Evolutionary conservation across 2,113 vertebrate genomes (phyloP), one percentile per base, ranked within the genome.

Genomic region (Meriones unguiculatus): DNA sequence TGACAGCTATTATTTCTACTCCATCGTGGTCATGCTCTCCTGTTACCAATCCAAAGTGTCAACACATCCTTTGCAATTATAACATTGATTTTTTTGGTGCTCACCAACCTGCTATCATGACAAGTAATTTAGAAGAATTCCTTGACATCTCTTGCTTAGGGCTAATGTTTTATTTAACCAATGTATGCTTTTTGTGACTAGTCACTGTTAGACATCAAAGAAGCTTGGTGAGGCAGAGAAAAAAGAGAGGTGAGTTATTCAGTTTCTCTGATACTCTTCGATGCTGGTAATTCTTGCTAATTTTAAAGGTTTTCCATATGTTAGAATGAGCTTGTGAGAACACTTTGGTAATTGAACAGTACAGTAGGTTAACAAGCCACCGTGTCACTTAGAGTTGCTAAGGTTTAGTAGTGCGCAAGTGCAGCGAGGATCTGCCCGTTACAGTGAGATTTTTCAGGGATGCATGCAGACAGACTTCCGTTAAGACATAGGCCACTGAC

Each of bases 81-180:
- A 28, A 65, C 41, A 64, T 22, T 78, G 77, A 62, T 50, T 92
- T 94, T 90, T 52, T 87, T 62, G 22, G 28, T 13, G 41, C 30
- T 95, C 22, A 69, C 32, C 50, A 89, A 7, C 28, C 18, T 57
- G 28, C 78, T 93, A 15, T 93, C 28, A 64, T 69, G 54, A 87
- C 54, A 94, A 93, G 65, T 18, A 65, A 93, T 91, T 92, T 92
- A 93, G 75, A 87, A 91, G 77, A 88, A 17, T 77, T 76, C 87
- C 84, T 91, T 78, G 90, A 76, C 65, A n/a, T 93, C 32, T 82
- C 65, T 95, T 95, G 52, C 87, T 90, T 82, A 69, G 90, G 30
- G 76, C 80, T 90, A 95, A 95, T 97, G 46, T 87, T 94, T 97
- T 92, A 87, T 75, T 91, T 94, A 94, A 89, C 38, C 28, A 35